phyloP scores from a whole-genome alignment of 2,888 invertebrate species.

The Acholoe squamosa region DNA sequence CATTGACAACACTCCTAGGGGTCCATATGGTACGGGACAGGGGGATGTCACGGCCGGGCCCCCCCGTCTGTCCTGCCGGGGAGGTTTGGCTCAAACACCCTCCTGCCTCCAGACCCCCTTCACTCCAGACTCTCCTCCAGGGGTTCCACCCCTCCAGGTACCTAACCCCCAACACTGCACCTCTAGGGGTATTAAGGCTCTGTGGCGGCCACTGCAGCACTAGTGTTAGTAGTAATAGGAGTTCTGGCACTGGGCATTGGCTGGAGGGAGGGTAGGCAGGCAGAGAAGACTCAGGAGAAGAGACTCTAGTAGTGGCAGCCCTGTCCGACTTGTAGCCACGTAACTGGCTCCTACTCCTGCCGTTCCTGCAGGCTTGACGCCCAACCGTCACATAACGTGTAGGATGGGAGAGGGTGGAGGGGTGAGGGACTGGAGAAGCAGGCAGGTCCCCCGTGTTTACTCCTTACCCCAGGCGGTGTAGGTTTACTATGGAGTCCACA shows the following conservation, averaged over 20 bases:
- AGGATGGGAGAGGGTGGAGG: background rate
- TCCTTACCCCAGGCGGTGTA: no score
- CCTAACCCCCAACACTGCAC: background rate
- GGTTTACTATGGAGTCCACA: no score
- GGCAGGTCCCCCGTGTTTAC: background rate
- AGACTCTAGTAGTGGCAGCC: no score
- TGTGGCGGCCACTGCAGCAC: background rate
- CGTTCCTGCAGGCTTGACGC: background rate
- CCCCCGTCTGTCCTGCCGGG: background rate
- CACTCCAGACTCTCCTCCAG: no score
- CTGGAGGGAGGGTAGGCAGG: background rate
- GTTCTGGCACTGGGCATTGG: background rate
- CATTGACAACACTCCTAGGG: background rate
- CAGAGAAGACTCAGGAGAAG: background rate
- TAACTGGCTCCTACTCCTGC: background rate
- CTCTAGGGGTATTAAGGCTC: background rate
- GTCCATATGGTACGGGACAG: constrained; percentile 21
- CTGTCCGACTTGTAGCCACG: background rate
- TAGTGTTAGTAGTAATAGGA: background rate
- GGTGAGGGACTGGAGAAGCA: no score
- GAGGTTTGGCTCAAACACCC: background rate
- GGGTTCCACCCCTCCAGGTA: no score
- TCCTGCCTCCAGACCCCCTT: background rate
- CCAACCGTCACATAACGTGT: background rate
- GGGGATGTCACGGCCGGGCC: background rate